Evolutionary conservation across 2,113 vertebrate genomes (phyloP), one percentile per base, ranked within the genome.

Genomic region (Helogale parvula): DNA sequence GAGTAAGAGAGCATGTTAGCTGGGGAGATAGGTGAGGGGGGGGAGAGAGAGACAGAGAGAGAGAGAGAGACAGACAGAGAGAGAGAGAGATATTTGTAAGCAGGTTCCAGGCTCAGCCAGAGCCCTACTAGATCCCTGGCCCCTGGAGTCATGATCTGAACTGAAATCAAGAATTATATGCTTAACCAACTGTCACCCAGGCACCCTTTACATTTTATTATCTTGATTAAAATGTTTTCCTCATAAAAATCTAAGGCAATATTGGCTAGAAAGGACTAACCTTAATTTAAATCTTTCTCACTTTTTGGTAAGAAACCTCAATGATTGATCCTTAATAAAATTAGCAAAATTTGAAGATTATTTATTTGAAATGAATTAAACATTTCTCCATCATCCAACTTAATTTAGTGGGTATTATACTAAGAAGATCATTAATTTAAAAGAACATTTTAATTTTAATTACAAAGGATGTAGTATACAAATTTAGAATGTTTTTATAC

Each of bases 391-490:
- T 86, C 11, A 95, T 66, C 33, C 63, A 91, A 83, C n/a, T 50
- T 81, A 25, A 94, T 82, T 71, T 80, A 79, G 47, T 74, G n/a
- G 12, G 19, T 54, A 94, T 90, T 94, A 84, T 85, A 74, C 47
- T 91, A 54, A 88, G 94, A 92, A 84, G 11, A 86, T 54, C 33
- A 97, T 83, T 83, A 79, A 77, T 91, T 94, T 84, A 89, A 92
- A 74, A 71, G 16, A 90, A 94, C 15, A 93, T 65, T 83, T 96
- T 74, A 77, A 84, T 60, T 77, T 85, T 87, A 35, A 90, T 81
- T 95, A 77, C 50, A 96, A 89, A 92, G 35, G 13, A 29, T 63
- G 63, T 15, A 93, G 33, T 38, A 81, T 81, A 57, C 33, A 91
- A 68, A 93, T 86, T 95, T 93, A 95, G 52, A 50, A 57, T 86